A percentile compares a stretch with the other conserved stretches of the same genome.
Evolutionary conservation across 2,113 vertebrate species (phyloP).

Genomic region (Arothron firmamentum): DNA sequence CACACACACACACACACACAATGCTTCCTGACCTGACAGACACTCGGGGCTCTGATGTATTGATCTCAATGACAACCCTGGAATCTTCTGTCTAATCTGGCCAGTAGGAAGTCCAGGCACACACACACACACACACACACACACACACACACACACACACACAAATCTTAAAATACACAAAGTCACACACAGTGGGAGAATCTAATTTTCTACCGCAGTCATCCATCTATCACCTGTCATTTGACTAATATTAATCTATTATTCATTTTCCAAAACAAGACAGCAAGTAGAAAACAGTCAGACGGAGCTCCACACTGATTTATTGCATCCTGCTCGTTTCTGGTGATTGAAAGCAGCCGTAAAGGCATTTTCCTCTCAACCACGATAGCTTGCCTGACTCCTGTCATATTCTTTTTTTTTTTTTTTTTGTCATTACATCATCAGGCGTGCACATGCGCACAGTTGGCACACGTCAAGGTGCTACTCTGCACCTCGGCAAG

Average conservation of each 20-base stretch:
- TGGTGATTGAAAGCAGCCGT: too few species aligned
- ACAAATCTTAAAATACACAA: neutral
- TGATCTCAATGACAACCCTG: conserved; percentile 51
- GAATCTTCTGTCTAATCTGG: conserved; percentile 17
- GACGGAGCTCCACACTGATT: too few species aligned
- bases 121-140: neutral
- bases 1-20: conserved; percentile 5
- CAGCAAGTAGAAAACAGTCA: too few species aligned
- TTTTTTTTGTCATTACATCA: too few species aligned
- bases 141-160: neutral
- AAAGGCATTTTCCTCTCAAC: too few species aligned
- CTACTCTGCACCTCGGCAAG: too few species aligned
- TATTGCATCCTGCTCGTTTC: too few species aligned
- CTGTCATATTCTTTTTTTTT: too few species aligned
- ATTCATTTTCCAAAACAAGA: neutral
- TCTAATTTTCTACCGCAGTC: neutral
- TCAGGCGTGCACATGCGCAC: too few species aligned
- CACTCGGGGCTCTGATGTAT: conserved; percentile 49
- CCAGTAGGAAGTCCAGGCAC: conserved; percentile 10
- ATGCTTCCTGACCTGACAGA: conserved; percentile 38
- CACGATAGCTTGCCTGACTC: too few species aligned
- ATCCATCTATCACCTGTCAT: conserved; percentile 10
- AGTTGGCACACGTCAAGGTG: too few species aligned
- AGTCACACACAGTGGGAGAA: neutral
- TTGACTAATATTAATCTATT: neutral